Conservation (phyloP, 23 tunicate species). For the Styela clava region DNA sequence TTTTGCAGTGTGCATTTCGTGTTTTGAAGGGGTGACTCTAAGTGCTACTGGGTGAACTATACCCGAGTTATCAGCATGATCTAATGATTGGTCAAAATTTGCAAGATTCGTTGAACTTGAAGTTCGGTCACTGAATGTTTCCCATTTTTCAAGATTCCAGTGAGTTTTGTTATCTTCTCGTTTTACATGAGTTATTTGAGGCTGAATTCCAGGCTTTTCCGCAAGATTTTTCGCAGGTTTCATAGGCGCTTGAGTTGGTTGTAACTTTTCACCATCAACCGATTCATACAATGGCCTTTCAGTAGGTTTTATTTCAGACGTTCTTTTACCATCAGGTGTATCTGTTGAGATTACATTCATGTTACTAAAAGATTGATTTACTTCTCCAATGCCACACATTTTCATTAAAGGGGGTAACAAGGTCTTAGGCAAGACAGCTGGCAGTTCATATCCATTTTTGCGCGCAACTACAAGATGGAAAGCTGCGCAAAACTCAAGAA, state of each 20-base stretch:
- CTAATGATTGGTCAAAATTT: constrained; percentile 64
- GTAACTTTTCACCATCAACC: not conserved
- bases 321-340: not conserved
- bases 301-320: not conserved
- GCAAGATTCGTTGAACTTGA: constrained; percentile 85
- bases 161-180: not conserved
- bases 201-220: not conserved
- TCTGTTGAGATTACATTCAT: not conserved
- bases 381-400: not conserved
- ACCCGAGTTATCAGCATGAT: not conserved
- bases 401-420: constrained; percentile 37
- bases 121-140: constrained; percentile 87
- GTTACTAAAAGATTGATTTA: not conserved
- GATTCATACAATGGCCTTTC: not conserved
- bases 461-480: constrained; percentile 94
- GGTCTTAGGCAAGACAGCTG: constrained; percentile 58
- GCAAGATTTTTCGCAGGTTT: not conserved
- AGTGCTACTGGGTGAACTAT: constrained; percentile 66
- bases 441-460: constrained; percentile 94
- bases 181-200: not conserved
- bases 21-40: constrained; percentile 62
- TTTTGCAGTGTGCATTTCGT: constrained; percentile 42
- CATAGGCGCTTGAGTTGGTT: not conserved
- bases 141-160: constrained; percentile 62
- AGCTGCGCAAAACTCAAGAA: constrained; percentile 86